Evolutionary conservation across 2,888 invertebrate species (phyloP), one percentile per base, ranked within the genome.

Genomic region (Petrolisthes manimaculis): DNA sequence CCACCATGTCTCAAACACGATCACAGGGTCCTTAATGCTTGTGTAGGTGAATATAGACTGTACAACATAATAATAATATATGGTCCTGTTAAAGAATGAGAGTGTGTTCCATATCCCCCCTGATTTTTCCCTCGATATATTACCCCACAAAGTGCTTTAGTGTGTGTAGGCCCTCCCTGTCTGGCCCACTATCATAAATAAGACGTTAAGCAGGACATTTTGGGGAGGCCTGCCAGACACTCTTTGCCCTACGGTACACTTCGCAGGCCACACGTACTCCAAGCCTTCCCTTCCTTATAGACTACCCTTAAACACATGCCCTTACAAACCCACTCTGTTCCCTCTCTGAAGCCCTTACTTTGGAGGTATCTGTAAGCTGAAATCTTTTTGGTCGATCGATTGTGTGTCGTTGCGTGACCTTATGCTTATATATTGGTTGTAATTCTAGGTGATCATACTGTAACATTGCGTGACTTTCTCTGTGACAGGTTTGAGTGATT

Each of bases 191-290:
- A 5, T 71, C 71, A 71, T 71, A 71, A 71, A 71, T 71, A 71
- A 71, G 71, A 71, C 71, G 71, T 71, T 71, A 71, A 71, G 71
- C 71, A 71, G 71, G 71, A 71, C 71, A 71, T 71, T 71, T 71
- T 5, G 71, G 71, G 71, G 61, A 14, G 14, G 71, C n/a, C 71
- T 71, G 71, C 18, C 71, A 71, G 71, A 71, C 71, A 18, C 71
- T n/a, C 71, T 71, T 71, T 71, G n/a, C 71, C n/a, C n/a, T 18
- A 14, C n/a, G 71, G 71, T 71, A 71, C 71, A 71, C 71, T 71
- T n/a, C n/a, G 71, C 71, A 71, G 71, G 71, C 71, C 71, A 71
- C 71, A 71, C 71, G 71, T n/a, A 71, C 71, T n/a, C n/a, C n/a
- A n/a, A n/a, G n/a, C 6, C 61, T 9, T 61, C 61, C 6, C 61